These are phyloP conservation scores for Neodiprion virginianus DNA, from an alignment of 1,140 invertebrate genomes.

Conservation along the genomic window DNA sequence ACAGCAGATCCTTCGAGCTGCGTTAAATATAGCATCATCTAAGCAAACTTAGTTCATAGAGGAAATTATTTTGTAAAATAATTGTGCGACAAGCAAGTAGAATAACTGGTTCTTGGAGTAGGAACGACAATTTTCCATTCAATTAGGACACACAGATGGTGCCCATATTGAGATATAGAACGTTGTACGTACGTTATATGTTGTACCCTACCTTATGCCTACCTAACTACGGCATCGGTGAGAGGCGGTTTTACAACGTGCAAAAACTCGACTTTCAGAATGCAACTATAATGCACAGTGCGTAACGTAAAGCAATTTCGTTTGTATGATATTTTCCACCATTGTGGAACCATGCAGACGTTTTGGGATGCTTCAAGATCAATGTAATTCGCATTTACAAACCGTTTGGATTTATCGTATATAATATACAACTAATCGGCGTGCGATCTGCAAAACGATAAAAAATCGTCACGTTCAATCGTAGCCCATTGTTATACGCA, in stretches of 20 bases:
- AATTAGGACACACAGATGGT: slow-evolving; percentile 38
- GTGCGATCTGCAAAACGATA: too few species aligned
- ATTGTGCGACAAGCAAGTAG: slow-evolving; percentile 8
- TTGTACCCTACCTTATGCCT: not conserved
- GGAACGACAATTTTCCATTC: slow-evolving; percentile 38
- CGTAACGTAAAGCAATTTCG: not conserved
- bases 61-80: not conserved
- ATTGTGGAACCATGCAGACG: too few species aligned
- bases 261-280: slow-evolving; percentile 1
- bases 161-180: slow-evolving; percentile 35
- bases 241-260: not conserved
- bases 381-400: too few species aligned
- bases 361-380: too few species aligned
- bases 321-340: not conserved
- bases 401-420: too few species aligned
- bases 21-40: too few species aligned
- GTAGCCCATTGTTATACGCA: too few species aligned
- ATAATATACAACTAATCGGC: too few species aligned
- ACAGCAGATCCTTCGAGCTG: too few species aligned
- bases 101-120: slow-evolving; percentile 41
- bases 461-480: too few species aligned
- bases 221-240: not conserved
- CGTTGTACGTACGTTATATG: too few species aligned
- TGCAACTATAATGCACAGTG: not conserved
- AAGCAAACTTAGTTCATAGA: too few species aligned